These are phyloP conservation scores for Mechanitis messenoides DNA, from an alignment of 2,888 invertebrate species.

Conservation along the genomic window DNA sequence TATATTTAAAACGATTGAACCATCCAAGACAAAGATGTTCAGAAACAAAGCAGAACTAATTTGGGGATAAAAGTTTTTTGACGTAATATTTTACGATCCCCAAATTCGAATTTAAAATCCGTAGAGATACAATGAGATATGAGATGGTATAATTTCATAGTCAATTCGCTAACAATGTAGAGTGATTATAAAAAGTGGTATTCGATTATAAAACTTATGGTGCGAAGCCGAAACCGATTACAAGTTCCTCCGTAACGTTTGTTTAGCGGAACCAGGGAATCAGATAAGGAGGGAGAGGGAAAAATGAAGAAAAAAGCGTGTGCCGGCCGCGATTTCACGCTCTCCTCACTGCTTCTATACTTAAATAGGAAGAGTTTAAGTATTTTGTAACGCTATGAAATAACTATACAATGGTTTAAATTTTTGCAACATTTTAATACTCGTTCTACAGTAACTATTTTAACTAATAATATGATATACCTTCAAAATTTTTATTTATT, in stretches of 20 bases:
- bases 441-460: no score
- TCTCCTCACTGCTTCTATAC: slow-evolving; percentile 38
- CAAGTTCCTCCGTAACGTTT: slow-evolving; percentile 69
- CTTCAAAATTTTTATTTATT: no score
- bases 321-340: slow-evolving; percentile 49
- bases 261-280: slow-evolving; percentile 65
- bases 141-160: slow-evolving; percentile 67
- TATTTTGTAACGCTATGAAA: slow-evolving; percentile 53
- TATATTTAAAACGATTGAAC: slow-evolving; percentile 45
- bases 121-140: slow-evolving; percentile 58
- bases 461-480: no score
- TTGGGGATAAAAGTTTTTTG: slow-evolving; percentile 57
- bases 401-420: slow-evolving; percentile 39
- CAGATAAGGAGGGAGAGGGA: slow-evolving; percentile 24
- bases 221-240: slow-evolving; percentile 70
- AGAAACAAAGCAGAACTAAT: slow-evolving; percentile 71
- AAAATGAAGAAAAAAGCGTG: slow-evolving; percentile 39
- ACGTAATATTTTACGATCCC: slow-evolving; percentile 54
- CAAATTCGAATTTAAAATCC: slow-evolving; percentile 49
- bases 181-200: slow-evolving; percentile 61
- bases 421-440: no score
- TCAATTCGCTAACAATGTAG: slow-evolving; percentile 64
- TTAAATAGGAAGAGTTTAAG: slow-evolving; percentile 45
- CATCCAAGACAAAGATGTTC: slow-evolving; percentile 68
- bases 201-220: slow-evolving; percentile 65